Conservation (phyloP, 2,888 invertebrate genomes). For the Drosophila hamatofila region DNA sequence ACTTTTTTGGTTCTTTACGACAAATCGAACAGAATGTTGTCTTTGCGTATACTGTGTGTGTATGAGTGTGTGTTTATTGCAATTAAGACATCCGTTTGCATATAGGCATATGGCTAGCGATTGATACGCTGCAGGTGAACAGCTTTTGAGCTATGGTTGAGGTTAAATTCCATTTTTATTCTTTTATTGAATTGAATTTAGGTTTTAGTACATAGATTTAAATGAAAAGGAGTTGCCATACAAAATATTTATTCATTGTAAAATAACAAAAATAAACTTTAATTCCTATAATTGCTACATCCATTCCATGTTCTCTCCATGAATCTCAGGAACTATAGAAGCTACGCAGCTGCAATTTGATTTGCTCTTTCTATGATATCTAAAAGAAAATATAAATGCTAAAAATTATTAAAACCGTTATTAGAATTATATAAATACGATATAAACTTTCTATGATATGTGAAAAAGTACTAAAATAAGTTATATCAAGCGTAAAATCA, state of each 20-base stretch:
- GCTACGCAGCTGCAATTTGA: not conserved
- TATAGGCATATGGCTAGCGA: slow-evolving; percentile 6
- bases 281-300: no score
- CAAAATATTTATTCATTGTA: no score
- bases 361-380: not conserved
- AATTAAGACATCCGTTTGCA: slow-evolving; percentile 51
- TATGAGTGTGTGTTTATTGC: slow-evolving; percentile 22
- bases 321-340: not conserved
- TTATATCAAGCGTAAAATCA: no score
- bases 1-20: slow-evolving; percentile 38
- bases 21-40: not conserved
- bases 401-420: not conserved
- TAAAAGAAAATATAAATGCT: not conserved
- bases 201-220: no score
- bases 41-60: not conserved
- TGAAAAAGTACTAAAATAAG: no score
- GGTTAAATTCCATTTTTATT: not conserved
- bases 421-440: no score
- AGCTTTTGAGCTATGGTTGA: not conserved
- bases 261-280: no score
- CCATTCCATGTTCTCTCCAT: not conserved
- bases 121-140: slow-evolving; percentile 30
- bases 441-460: no score
- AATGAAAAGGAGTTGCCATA: no score
- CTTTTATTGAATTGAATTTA: no score